A percentile compares a stretch with the other conserved stretches of the same genome.
phyloP scores from a whole-genome alignment of 2,888 invertebrate species.

The Lithodes maja region DNA sequence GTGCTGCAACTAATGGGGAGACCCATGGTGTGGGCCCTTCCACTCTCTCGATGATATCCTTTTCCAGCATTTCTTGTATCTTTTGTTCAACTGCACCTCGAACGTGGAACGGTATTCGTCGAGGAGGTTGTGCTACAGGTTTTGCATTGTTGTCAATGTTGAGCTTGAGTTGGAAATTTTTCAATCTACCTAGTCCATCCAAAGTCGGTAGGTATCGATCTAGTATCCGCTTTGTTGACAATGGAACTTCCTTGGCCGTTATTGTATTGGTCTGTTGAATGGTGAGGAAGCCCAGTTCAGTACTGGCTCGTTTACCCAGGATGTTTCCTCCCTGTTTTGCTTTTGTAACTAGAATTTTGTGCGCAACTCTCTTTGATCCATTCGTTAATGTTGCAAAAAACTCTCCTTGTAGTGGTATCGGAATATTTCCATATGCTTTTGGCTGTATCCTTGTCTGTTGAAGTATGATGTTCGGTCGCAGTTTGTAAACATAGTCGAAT shows the following conservation, averaged over 20 bases:
- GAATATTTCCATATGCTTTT: background rate
- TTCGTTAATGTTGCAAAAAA: background rate
- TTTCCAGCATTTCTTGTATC: conserved; percentile 69
- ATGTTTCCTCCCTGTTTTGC: conserved; percentile 1
- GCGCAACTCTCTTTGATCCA: conserved; percentile 18
- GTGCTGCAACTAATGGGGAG: conserved; percentile 72
- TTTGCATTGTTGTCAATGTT: background rate
- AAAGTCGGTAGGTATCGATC: background rate
- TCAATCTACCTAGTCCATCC: background rate
- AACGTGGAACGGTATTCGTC: conserved; percentile 19
- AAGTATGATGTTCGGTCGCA: conserved; percentile 13
- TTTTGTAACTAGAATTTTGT: conserved; percentile 22
- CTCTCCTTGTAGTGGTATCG: too few species aligned
- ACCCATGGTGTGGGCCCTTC: conserved; percentile 72
- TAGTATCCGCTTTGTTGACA: conserved; percentile 10
- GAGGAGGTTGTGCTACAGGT: conserved; percentile 35
- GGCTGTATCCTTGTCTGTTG: background rate
- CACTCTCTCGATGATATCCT: conserved; percentile 72
- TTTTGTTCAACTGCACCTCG: conserved; percentile 57
- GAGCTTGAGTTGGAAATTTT: background rate
- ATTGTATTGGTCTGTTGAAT: background rate
- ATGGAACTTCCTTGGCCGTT: background rate
- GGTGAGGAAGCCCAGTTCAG: background rate
- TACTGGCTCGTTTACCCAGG: conserved; percentile 25
- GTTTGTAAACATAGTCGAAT: conserved; percentile 4